Conservation (phyloP, 1,140 invertebrate genomes). For the Melanaphis sacchari region DNA sequence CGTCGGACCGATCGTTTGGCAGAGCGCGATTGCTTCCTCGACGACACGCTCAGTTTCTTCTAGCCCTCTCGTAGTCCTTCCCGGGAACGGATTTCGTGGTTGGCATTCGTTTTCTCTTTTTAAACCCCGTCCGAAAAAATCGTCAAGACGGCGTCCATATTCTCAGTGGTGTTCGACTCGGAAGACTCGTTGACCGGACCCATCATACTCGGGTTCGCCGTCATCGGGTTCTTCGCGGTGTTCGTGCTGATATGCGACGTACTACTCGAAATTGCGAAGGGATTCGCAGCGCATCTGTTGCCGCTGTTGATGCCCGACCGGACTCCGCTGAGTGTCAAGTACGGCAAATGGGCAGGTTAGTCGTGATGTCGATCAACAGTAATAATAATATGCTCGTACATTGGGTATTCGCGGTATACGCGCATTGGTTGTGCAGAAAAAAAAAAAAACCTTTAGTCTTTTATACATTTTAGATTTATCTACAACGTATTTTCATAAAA, state of each 20-base stretch:
- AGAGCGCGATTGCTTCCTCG: too few species aligned
- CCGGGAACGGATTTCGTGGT: neutral
- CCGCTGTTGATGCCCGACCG: neutral
- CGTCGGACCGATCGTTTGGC: neutral
- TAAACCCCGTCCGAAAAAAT: too few species aligned
- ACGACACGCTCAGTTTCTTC: neutral
- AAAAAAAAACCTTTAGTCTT: neutral
- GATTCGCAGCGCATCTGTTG: slow-evolving; percentile 37
- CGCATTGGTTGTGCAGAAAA: neutral
- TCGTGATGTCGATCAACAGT: neutral
- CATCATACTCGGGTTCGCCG: slow-evolving; percentile 33
- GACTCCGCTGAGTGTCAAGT: neutral
- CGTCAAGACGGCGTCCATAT: neutral
- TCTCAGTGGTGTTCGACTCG: neutral
- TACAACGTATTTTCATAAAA: neutral
- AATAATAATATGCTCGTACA: too few species aligned
- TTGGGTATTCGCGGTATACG: neutral
- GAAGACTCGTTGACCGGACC: neutral
- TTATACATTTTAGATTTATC: neutral
- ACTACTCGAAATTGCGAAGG: neutral
- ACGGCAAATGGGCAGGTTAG: slow-evolving; percentile 50
- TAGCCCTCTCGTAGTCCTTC: neutral
- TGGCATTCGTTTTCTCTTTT: neutral
- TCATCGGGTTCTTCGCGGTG: slow-evolving; percentile 13
- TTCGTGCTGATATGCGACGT: neutral